Conservation (phyloP, 2,797 vertebrate species). For the Clamator glandarius region DNA sequence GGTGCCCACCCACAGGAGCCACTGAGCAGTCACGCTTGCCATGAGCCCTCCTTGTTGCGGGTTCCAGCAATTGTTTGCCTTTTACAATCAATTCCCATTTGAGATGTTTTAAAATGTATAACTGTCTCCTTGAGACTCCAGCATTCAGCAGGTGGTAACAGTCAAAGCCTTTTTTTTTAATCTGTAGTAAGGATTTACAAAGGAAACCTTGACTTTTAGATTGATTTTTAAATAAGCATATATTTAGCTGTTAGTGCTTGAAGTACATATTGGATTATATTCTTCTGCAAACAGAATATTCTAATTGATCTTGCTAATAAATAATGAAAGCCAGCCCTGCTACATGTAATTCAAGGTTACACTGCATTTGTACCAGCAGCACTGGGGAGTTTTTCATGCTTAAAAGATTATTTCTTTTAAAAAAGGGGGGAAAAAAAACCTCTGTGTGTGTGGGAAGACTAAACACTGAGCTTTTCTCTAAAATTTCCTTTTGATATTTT, state of each 20-base stretch:
- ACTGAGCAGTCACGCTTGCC: accelerated
- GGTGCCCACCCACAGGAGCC: not conserved
- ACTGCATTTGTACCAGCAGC: conserved; percentile 15
- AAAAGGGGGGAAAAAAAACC: not conserved
- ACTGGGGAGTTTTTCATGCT: not conserved
- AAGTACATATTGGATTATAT: conserved; percentile 70
- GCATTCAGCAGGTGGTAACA: conserved; percentile 32
- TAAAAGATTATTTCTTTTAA: conserved; percentile 36
- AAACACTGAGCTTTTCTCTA: conserved; percentile 10
- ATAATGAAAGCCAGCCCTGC: conserved; percentile 68
- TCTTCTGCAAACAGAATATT: conserved; percentile 73
- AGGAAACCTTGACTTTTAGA: conserved; percentile 72
- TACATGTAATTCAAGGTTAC: conserved; percentile 79
- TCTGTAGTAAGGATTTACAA: conserved; percentile 62
- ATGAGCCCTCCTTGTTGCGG: accelerated
- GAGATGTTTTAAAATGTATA: not conserved
- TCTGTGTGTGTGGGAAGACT: not conserved
- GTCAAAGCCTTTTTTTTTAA: not conserved
- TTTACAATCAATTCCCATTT: not conserved
- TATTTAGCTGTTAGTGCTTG: conserved; percentile 80
- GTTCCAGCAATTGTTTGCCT: not conserved
- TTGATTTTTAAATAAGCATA: conserved; percentile 82
- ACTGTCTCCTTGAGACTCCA: conserved; percentile 10
- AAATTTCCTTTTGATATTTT: conserved; percentile 33
- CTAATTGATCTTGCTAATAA: conserved; percentile 82